Evolutionary conservation across 2,113 vertebrate genomes (phyloP).

Genomic region (Tragelaphus strepsiceros): DNA sequence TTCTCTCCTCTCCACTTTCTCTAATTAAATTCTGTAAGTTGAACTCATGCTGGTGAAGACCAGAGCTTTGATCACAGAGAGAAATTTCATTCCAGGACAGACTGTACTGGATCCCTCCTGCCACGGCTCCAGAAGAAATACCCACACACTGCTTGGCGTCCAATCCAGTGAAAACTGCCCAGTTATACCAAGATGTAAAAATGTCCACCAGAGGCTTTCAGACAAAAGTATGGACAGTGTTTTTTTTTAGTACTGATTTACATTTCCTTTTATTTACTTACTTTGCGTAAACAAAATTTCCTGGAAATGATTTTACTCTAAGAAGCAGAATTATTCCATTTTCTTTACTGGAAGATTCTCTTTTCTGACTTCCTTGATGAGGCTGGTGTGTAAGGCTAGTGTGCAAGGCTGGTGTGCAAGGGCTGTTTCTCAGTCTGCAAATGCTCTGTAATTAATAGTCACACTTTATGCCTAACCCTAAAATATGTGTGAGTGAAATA

Average conservation of each 20-base stretch:
- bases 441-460: background rate
- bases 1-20: background rate
- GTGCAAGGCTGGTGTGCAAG: fast-evolving
- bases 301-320: background rate
- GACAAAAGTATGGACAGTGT: fast-evolving
- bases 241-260: background rate
- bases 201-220: background rate
- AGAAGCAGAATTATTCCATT: background rate
- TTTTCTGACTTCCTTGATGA: background rate
- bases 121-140: background rate
- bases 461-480: background rate
- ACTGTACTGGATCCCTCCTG: background rate
- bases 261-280: background rate
- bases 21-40: constrained; percentile 8
- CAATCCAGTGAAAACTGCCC: background rate
- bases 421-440: background rate
- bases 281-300: background rate
- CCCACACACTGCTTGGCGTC: background rate
- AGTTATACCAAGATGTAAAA: background rate
- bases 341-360: background rate
- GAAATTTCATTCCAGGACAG: background rate
- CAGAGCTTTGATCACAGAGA: background rate
- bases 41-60: background rate
- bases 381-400: no score
- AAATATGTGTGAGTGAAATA: background rate